phyloP scores from a whole-genome alignment of 2,113 vertebrate genomes.

The Brachionichthys hirsutus region DNA sequence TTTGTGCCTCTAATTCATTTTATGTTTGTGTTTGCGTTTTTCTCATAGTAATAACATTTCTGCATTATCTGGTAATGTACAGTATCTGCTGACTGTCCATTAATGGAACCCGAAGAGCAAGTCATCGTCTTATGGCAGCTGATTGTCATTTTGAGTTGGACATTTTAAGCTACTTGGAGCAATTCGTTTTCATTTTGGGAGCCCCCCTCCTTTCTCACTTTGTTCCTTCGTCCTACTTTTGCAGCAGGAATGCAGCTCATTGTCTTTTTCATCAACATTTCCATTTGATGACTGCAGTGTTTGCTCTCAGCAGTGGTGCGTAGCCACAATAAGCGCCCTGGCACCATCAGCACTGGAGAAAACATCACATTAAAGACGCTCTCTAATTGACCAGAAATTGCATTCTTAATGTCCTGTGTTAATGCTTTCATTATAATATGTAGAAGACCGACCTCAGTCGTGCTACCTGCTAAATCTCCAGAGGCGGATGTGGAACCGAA shows the following conservation, averaged over 20 bases:
- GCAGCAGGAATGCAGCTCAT: slow-evolving; percentile 12
- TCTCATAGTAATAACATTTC: slow-evolving; percentile 20
- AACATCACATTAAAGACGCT: slow-evolving; percentile 41
- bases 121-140: slow-evolving; percentile 10
- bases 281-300: slow-evolving; percentile 43
- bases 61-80: slow-evolving; percentile 11
- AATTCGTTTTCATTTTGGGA: slow-evolving; percentile 40
- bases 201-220: slow-evolving; percentile 4
- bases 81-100: slow-evolving; percentile 36
- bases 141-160: slow-evolving; percentile 15
- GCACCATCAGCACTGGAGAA: slow-evolving; percentile 26
- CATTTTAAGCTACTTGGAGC: slow-evolving; percentile 11
- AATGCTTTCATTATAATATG: slow-evolving; percentile 56
- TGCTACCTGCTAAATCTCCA: slow-evolving; percentile 36
- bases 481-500: slow-evolving; percentile 34
- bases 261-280: slow-evolving; percentile 36
- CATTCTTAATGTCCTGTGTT: slow-evolving; percentile 54
- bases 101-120: slow-evolving; percentile 38
- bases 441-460: slow-evolving; percentile 17
- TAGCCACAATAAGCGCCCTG: slow-evolving; percentile 29
- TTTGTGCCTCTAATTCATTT: slow-evolving; percentile 26
- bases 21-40: slow-evolving; percentile 34
- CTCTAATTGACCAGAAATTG: slow-evolving; percentile 55
- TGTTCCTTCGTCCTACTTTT: slow-evolving; percentile 20
- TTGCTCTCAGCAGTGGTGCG: slow-evolving; percentile 28